These are phyloP conservation scores for Ornithoptera alexandrae DNA, from an alignment of 2,888 invertebrate genomes.

Conservation along the genomic window DNA sequence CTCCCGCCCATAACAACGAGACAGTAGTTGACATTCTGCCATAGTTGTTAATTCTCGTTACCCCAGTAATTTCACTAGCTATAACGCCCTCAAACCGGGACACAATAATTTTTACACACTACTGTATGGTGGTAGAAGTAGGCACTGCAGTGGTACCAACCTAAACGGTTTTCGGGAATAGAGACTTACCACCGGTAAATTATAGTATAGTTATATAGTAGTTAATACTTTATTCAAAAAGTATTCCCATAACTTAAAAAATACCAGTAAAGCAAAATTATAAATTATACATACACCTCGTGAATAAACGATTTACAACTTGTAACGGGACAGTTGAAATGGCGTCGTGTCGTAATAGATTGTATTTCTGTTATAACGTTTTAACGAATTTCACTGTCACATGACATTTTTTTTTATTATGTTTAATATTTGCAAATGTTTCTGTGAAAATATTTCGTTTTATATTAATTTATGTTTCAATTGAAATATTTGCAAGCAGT, in stretches of 20 bases:
- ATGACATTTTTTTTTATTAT: constrained; percentile 33
- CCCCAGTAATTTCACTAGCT: too few relatives aligned
- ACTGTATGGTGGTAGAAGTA: too few relatives aligned
- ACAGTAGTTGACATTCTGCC: too few relatives aligned
- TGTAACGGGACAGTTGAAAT: constrained; percentile 49
- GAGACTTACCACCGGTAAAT: too few relatives aligned
- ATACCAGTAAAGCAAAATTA: not conserved
- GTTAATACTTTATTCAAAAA: not conserved
- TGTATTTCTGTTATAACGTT: constrained; percentile 51
- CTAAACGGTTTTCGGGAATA: too few relatives aligned
- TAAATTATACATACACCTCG: not conserved
- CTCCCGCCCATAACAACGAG: too few relatives aligned
- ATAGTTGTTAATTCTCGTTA: too few relatives aligned
- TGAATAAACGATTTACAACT: constrained; percentile 46
- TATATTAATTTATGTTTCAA: not conserved
- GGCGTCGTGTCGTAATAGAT: constrained; percentile 47
- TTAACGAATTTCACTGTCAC: constrained; percentile 45
- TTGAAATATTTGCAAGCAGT: not conserved
- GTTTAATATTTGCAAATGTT: constrained; percentile 34
- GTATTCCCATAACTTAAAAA: not conserved
- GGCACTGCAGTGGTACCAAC: too few relatives aligned
- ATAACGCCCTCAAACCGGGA: too few relatives aligned
- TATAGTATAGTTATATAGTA: too few relatives aligned
- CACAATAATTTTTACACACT: too few relatives aligned
- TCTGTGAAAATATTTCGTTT: not conserved